These are phyloP conservation scores for Drosophila oshimai DNA, from an alignment of 1,140 invertebrate species.

Conservation along the genomic window DNA sequence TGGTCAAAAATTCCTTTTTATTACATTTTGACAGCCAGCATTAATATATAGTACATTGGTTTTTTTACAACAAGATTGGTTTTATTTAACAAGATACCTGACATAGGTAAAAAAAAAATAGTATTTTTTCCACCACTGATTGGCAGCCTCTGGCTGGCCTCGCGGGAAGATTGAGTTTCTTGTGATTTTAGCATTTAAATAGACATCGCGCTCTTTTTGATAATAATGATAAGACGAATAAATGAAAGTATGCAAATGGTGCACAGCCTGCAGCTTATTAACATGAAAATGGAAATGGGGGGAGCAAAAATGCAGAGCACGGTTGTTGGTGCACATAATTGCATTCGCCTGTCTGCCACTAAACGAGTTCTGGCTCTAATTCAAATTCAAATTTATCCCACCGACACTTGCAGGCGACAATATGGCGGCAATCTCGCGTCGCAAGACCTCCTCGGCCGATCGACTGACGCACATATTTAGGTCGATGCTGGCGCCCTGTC, in stretches of 20 bases:
- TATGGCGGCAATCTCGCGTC: constrained; percentile 82
- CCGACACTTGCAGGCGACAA: constrained; percentile 79
- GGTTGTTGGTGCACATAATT: constrained; percentile 20
- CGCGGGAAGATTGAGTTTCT: constrained; percentile 41
- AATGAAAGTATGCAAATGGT: constrained; percentile 67
- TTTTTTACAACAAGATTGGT: no score
- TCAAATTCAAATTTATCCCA: constrained; percentile 35
- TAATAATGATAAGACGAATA: constrained; percentile 54
- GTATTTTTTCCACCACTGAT: neutral
- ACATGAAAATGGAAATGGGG: constrained; percentile 9
- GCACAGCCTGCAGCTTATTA: constrained; percentile 62
- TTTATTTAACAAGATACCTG: no score
- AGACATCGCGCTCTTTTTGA: constrained; percentile 35
- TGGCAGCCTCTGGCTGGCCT: constrained; percentile 15
- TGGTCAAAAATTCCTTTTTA: no score
- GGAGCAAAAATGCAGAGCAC: neutral
- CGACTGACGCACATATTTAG: constrained; percentile 79
- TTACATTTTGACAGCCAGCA: no score
- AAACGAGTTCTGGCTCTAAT: constrained; percentile 40
- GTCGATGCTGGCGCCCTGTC: constrained; percentile 79
- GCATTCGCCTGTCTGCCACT: constrained; percentile 14
- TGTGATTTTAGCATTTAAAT: constrained; percentile 68
- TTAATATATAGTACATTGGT: no score
- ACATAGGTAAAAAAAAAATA: no score
- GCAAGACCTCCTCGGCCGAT: constrained; percentile 82